Percentiles rank a stretch among this genome's conserved stretches.
phyloP scores from a whole-genome alignment of 2,888 invertebrate species.

The Piscicola geometra region DNA sequence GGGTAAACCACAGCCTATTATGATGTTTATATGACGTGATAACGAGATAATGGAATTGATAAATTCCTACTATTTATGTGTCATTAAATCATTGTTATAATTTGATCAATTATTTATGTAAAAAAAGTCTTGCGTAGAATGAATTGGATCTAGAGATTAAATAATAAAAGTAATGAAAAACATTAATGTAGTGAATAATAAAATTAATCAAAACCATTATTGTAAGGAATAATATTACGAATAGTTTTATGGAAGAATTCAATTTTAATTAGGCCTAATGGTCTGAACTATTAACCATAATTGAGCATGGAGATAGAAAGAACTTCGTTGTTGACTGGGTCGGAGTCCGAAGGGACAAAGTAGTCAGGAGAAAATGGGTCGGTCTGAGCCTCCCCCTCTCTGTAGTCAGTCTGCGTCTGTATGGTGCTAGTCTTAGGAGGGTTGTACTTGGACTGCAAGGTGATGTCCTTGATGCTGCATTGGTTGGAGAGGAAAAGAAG shows the following conservation, averaged over 20 bases:
- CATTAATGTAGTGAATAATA: too few relatives aligned
- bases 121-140: too few relatives aligned
- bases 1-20: conserved; percentile 64
- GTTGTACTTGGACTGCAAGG: background rate
- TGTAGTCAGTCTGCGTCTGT: conserved; percentile 67
- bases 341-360: conserved; percentile 57
- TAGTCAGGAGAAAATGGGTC: conserved; percentile 71
- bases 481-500: too few relatives aligned
- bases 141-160: too few relatives aligned
- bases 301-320: conserved; percentile 64
- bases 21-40: too few relatives aligned
- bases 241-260: background rate
- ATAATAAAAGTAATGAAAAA: too few relatives aligned
- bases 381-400: conserved; percentile 74
- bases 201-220: background rate
- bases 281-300: conserved; percentile 64
- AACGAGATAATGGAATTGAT: too few relatives aligned
- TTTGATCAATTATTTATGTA: too few relatives aligned
- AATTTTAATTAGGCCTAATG: too few relatives aligned
- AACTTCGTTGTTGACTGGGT: conserved; percentile 62
- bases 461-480: conserved; percentile 19
- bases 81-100: too few relatives aligned
- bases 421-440: conserved; percentile 46
- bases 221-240: background rate
- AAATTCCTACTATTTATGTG: too few relatives aligned